phyloP scores from a whole-genome alignment of 1,140 invertebrate genomes.

The Holcopasites calliopsidis region DNA sequence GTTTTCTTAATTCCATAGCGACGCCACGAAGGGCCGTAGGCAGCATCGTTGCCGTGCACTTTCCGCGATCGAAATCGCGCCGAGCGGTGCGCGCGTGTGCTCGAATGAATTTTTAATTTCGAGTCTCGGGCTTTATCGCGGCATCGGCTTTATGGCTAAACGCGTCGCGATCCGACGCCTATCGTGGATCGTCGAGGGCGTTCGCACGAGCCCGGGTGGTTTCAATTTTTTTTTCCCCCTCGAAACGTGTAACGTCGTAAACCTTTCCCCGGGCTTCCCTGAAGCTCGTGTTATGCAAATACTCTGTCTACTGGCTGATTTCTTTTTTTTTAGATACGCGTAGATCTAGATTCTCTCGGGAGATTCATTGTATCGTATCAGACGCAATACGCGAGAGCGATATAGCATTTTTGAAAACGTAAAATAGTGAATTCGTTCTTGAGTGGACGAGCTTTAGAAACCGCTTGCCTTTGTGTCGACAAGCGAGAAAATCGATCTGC shows the following conservation, averaged over 20 bases:
- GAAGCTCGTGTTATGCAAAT: too few relatives aligned
- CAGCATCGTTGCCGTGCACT: slow-evolving; percentile 22
- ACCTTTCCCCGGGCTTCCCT: not conserved
- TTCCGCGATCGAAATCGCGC: slow-evolving; percentile 40
- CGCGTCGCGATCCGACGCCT: not conserved
- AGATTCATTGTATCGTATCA: too few relatives aligned
- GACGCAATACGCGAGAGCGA: too few relatives aligned
- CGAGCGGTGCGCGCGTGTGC: slow-evolving; percentile 5
- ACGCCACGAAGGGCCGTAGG: slow-evolving; percentile 42
- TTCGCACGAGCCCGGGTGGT: slow-evolving; percentile 1
- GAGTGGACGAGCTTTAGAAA: too few relatives aligned
- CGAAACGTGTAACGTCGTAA: not conserved
- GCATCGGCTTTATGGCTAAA: slow-evolving; percentile 28
- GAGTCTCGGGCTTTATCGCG: slow-evolving; percentile 17
- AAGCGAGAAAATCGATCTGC: too few relatives aligned
- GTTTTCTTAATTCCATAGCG: slow-evolving; percentile 63
- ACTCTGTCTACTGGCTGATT: too few relatives aligned
- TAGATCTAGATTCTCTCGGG: too few relatives aligned
- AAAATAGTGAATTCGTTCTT: too few relatives aligned
- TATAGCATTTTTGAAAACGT: too few relatives aligned
- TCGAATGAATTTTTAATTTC: slow-evolving; percentile 43
- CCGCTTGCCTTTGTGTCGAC: too few relatives aligned
- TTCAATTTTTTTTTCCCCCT: not conserved
- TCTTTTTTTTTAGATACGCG: too few relatives aligned
- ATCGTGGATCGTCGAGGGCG: slow-evolving; percentile 30